Conservation (phyloP, 2,888 invertebrate species). For the Aleiodes alternator region DNA sequence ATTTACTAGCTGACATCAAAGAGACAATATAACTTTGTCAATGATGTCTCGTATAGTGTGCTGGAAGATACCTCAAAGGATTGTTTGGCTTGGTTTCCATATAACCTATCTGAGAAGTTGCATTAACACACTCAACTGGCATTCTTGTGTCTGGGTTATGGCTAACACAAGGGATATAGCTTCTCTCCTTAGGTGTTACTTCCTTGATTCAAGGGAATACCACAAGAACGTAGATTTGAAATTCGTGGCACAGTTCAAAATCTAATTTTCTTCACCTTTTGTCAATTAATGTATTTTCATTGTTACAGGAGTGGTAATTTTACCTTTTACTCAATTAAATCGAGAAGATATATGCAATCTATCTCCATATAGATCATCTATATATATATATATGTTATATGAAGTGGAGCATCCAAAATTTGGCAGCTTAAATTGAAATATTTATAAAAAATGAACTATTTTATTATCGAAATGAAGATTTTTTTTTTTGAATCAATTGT, state of each 20-base stretch:
- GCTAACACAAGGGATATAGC: slow-evolving; percentile 3
- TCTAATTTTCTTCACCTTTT: no score
- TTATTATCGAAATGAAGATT: no score
- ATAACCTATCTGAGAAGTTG: slow-evolving; percentile 13
- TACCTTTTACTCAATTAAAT: no score
- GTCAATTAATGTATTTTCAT: no score
- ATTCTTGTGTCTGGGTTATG: neutral
- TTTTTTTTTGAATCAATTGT: no score
- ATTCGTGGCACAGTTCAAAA: neutral
- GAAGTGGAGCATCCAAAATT: no score
- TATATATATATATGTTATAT: no score
- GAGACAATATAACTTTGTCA: slow-evolving; percentile 9
- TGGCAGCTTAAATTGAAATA: no score
- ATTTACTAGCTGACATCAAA: slow-evolving; percentile 6
- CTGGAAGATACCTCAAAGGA: slow-evolving; percentile 8
- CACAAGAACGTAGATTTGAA: neutral
- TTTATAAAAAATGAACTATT: no score
- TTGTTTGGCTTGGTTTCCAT: slow-evolving; percentile 18
- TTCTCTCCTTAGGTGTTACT: slow-evolving; percentile 2
- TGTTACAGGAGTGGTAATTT: no score
- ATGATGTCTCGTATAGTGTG: slow-evolving; percentile 16
- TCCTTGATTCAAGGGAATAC: neutral
- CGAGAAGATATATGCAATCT: no score
- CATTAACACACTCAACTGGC: slow-evolving; percentile 8
- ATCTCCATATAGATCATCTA: no score